These are phyloP conservation scores for Smithornis capensis DNA, from an alignment of 2,113 vertebrate genomes.

Conservation along the genomic window DNA sequence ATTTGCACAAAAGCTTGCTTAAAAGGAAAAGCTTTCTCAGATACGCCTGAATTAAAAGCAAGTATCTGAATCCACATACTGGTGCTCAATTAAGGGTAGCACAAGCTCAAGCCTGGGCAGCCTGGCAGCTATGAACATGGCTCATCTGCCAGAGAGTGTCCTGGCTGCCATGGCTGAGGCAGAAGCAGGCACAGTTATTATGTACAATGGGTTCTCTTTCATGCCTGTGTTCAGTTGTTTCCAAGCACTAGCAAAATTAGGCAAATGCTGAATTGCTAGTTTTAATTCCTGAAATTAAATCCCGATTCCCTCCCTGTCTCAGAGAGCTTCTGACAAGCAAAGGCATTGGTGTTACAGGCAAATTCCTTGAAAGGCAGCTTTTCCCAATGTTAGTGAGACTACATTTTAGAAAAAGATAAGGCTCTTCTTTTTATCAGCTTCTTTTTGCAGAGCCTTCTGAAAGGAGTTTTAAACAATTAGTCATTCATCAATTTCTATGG, in stretches of 20 bases:
- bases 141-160: neutral
- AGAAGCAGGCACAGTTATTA: accelerated
- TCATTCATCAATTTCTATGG: neutral
- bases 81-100: neutral
- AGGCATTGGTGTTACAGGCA: neutral
- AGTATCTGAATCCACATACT: neutral
- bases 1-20: neutral
- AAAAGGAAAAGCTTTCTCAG: neutral
- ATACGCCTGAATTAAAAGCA: neutral
- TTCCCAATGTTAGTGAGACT: neutral
- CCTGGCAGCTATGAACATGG: neutral
- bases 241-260: neutral
- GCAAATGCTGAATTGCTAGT: neutral
- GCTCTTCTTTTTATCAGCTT: neutral
- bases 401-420: neutral
- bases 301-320: neutral
- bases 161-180: neutral
- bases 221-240: neutral
- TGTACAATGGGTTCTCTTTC: neutral
- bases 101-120: neutral
- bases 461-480: neutral
- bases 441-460: neutral
- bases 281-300: neutral
- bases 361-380: neutral
- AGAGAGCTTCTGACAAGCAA: neutral